Evolutionary conservation across 2,113 vertebrate genomes (phyloP).

Genomic region (Talpa occidentalis): DNA sequence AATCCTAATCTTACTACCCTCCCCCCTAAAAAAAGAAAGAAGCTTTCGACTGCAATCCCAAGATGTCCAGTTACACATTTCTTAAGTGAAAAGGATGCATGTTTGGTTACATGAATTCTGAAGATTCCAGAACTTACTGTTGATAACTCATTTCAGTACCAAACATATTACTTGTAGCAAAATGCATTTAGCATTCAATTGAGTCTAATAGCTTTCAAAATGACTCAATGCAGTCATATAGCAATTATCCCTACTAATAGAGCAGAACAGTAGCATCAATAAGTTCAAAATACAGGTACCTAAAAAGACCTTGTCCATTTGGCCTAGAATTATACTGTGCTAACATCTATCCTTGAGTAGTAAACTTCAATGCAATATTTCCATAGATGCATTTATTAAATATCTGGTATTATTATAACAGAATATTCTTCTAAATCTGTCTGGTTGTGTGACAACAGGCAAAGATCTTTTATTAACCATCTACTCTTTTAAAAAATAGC

Average conservation of each 20-base stretch:
- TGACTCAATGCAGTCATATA: background rate
- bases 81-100: background rate
- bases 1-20: background rate
- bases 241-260: constrained; percentile 62
- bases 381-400: background rate
- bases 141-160: constrained; percentile 25
- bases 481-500: background rate
- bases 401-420: background rate
- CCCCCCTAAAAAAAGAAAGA: background rate
- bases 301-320: constrained; percentile 37
- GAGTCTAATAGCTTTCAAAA: constrained; percentile 56
- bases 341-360: background rate
- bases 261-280: constrained; percentile 35
- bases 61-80: background rate
- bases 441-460: background rate
- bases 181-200: constrained; percentile 51
- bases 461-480: background rate
- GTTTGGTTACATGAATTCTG: constrained; percentile 35
- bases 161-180: constrained; percentile 57
- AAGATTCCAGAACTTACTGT: constrained; percentile 11
- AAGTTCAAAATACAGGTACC: constrained; percentile 45
- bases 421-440: background rate
- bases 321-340: background rate
- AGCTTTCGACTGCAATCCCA: background rate
- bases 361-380: constrained; percentile 29